Evolutionary conservation across 1,140 invertebrate species (phyloP).

Genomic region (Sogatella furcifera): DNA sequence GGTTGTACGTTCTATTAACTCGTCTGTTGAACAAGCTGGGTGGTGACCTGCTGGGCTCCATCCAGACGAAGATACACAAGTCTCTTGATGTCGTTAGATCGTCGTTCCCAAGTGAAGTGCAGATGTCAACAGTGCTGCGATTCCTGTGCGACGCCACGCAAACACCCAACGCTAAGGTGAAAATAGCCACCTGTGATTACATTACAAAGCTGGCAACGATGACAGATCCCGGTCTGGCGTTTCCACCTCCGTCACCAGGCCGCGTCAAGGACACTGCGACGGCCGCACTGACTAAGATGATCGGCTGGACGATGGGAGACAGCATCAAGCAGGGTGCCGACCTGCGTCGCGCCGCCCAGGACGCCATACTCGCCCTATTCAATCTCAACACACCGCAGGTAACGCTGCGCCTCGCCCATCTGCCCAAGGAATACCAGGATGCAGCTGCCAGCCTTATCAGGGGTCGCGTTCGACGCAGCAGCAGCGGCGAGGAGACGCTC

Average conservation of each 20-base stretch:
- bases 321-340: slow-evolving; percentile 58
- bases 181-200: slow-evolving; percentile 61
- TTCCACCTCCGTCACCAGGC: slow-evolving; percentile 31
- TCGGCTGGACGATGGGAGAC: slow-evolving; percentile 31
- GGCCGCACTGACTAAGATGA: slow-evolving; percentile 55
- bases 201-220: slow-evolving; percentile 55
- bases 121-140: slow-evolving; percentile 29
- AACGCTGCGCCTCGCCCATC: slow-evolving; percentile 66
- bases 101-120: slow-evolving; percentile 10
- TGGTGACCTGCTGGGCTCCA: slow-evolving; percentile 77
- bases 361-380: slow-evolving; percentile 74
- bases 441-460: slow-evolving; percentile 75
- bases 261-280: slow-evolving; percentile 36
- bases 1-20: slow-evolving; percentile 78
- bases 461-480: slow-evolving; percentile 50
- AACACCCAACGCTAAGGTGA: slow-evolving; percentile 78
- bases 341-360: slow-evolving; percentile 63
- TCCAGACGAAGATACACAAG: slow-evolving; percentile 79
- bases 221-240: slow-evolving; percentile 33
- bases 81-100: slow-evolving; percentile 75
- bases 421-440: slow-evolving; percentile 75
- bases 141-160: slow-evolving; percentile 84
- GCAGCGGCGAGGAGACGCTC: slow-evolving; percentile 8
- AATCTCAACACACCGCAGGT: slow-evolving; percentile 81
- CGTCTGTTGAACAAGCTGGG: slow-evolving; percentile 78